phyloP scores from a whole-genome alignment of 2,113 vertebrate genomes.

The Cryptotis parvus region DNA sequence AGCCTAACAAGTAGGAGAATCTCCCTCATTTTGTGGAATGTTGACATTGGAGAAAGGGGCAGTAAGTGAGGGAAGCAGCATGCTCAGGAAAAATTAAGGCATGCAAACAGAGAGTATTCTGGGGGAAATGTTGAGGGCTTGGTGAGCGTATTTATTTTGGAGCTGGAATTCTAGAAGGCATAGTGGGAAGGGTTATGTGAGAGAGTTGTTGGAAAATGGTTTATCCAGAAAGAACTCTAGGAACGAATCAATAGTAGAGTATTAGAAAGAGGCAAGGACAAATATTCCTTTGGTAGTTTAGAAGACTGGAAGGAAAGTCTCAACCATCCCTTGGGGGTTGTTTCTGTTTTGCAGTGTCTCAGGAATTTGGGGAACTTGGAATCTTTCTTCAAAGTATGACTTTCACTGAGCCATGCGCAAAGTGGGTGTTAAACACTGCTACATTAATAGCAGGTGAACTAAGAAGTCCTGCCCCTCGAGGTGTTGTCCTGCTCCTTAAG shows the following conservation, averaged over 20 bases:
- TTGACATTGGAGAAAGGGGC: neutral
- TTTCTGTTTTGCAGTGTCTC: neutral
- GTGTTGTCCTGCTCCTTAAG: no score
- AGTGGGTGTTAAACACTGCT: neutral
- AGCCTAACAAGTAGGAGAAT: neutral
- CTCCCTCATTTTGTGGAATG: neutral
- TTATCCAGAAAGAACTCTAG: neutral
- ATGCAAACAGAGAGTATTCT: neutral
- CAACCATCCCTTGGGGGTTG: neutral
- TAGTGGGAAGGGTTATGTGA: neutral
- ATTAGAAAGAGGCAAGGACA: neutral
- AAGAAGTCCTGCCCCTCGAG: no score
- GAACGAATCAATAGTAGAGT: neutral
- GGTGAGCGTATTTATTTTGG: slow-evolving; percentile 7
- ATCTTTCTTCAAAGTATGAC: neutral
- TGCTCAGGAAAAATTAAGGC: neutral
- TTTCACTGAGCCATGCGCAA: neutral
- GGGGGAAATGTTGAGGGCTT: neutral
- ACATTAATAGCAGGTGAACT: neutral
- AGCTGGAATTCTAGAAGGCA: neutral
- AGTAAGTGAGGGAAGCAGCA: neutral
- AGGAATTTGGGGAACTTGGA: neutral
- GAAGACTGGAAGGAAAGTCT: neutral
- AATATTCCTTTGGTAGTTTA: neutral
- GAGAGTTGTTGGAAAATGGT: neutral